A percentile compares a stretch with the other conserved stretches of the same genome.
Conservation (phyloP, 2,888 invertebrate genomes). For the Nemotelus pantherinus region DNA sequence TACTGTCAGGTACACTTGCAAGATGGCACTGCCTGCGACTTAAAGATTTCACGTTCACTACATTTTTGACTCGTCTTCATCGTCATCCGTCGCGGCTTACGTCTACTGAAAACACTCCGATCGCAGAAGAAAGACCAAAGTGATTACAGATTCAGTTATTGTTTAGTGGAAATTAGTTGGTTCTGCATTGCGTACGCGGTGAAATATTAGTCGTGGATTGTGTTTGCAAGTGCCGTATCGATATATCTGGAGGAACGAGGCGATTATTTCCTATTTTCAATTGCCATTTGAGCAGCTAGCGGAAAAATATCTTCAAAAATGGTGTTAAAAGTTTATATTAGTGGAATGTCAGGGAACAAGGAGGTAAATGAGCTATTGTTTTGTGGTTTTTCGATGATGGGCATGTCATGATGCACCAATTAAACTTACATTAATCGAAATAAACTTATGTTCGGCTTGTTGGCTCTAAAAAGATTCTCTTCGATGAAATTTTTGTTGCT, state of each 20-base stretch:
- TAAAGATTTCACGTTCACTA: not conserved
- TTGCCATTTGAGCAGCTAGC: not conserved
- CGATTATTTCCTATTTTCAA: not conserved
- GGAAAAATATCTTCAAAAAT: slow-evolving; percentile 65
- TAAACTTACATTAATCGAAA: not conserved
- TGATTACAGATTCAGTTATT: not conserved
- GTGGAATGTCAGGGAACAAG: slow-evolving; percentile 93
- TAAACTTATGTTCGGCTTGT: not conserved
- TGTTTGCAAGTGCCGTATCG: no score
- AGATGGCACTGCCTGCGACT: not conserved
- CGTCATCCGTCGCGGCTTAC: not conserved
- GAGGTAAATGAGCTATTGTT: slow-evolving; percentile 73
- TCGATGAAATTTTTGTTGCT: not conserved
- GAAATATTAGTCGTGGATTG: no score
- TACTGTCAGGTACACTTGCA: not conserved
- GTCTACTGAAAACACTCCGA: not conserved
- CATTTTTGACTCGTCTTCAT: not conserved
- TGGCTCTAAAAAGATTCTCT: not conserved
- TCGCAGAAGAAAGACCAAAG: slow-evolving; percentile 19
- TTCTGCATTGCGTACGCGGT: not conserved
- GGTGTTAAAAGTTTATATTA: slow-evolving; percentile 91
- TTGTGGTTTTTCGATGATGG: not conserved
- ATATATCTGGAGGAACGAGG: not conserved
- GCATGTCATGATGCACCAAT: not conserved
- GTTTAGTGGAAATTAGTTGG: slow-evolving; percentile 25